Percentiles rank a stretch among this genome's conserved stretches.
Evolutionary conservation across 2,888 invertebrate genomes (phyloP).

Genomic region (Drosophila neonasuta): DNA sequence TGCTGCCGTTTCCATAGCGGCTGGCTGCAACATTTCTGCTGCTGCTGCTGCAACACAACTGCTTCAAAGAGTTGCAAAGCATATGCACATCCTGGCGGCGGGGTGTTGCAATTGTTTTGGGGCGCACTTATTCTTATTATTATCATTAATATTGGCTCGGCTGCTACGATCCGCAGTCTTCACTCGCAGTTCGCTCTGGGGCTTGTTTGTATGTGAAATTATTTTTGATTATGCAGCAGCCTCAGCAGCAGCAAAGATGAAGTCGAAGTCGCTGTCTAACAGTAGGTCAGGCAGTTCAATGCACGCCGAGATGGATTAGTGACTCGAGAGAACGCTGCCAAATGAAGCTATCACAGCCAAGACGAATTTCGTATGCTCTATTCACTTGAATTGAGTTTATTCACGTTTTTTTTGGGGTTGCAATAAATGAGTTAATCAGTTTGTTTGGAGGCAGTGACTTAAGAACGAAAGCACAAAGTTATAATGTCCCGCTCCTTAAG

Average conservation of each 20-base stretch:
- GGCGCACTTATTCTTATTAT: slow-evolving; percentile 78
- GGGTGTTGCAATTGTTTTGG: slow-evolving; percentile 72
- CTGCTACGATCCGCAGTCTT: slow-evolving; percentile 44
- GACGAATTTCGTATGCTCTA: slow-evolving; percentile 38
- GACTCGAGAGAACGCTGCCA: slow-evolving; percentile 14
- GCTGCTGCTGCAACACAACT: background rate
- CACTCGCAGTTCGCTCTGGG: slow-evolving; percentile 57
- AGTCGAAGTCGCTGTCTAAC: slow-evolving; percentile 44
- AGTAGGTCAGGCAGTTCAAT: slow-evolving; percentile 73
- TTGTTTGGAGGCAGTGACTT: background rate
- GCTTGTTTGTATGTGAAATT: slow-evolving; percentile 78
- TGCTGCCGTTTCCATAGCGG: slow-evolving; percentile 62
- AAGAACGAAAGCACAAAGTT: background rate
- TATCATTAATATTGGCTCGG: slow-evolving; percentile 71
- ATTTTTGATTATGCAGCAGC: slow-evolving; percentile 75
- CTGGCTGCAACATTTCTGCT: slow-evolving; percentile 36
- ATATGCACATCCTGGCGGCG: slow-evolving; percentile 45
- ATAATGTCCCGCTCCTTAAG: slow-evolving; percentile 31
- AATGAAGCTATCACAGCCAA: slow-evolving; percentile 17
- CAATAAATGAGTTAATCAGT: slow-evolving; percentile 42
- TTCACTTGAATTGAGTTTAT: background rate
- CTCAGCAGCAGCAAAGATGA: slow-evolving; percentile 31
- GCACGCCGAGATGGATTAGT: slow-evolving; percentile 71
- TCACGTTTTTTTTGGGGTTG: background rate
- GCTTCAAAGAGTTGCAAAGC: background rate